A percentile compares a stretch with the other conserved stretches of the same genome.
Evolutionary conservation across 1,140 invertebrate species (phyloP).

Genomic region (Phymastichus coffea): DNA sequence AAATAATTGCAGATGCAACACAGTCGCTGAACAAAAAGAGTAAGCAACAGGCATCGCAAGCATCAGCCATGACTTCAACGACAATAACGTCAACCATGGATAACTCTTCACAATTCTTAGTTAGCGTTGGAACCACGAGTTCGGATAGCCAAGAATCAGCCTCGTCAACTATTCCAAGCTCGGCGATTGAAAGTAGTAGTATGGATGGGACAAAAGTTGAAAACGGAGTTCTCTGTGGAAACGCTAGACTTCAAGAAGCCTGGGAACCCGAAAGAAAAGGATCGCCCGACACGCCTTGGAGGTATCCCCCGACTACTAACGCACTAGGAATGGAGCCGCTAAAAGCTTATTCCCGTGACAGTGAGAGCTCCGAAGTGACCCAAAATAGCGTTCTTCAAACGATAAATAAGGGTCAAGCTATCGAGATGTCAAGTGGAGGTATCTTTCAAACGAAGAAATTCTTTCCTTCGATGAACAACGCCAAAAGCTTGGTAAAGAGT

Average conservation of each 20-base stretch:
- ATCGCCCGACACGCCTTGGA: slow-evolving; percentile 54
- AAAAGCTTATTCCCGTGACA: slow-evolving; percentile 41
- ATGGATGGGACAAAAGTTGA: slow-evolving; percentile 43
- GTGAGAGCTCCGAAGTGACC: slow-evolving; percentile 42
- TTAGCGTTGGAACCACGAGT: slow-evolving; percentile 35
- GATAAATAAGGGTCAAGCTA: slow-evolving; percentile 51
- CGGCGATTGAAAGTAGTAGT: slow-evolving; percentile 1
- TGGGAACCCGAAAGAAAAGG: slow-evolving; percentile 53
- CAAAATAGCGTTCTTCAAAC: slow-evolving; percentile 49
- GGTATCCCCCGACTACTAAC: slow-evolving; percentile 36
- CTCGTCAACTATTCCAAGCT: slow-evolving; percentile 4
- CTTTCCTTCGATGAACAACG: slow-evolving; percentile 48
- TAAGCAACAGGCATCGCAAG: slow-evolving; percentile 21
- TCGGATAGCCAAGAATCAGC: slow-evolving; percentile 33
- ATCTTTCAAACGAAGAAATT: slow-evolving; percentile 52
- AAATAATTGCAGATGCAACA: slow-evolving; percentile 7
- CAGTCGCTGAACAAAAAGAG: slow-evolving; percentile 3
- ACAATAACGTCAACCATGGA: slow-evolving; percentile 32
- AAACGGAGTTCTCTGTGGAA: slow-evolving; percentile 50
- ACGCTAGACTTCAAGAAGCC: slow-evolving; percentile 52
- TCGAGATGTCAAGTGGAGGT: slow-evolving; percentile 48
- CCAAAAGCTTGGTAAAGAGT: slow-evolving; percentile 36
- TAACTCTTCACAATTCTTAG: slow-evolving; percentile 38
- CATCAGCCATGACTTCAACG: slow-evolving; percentile 30
- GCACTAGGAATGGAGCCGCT: slow-evolving; percentile 42